These are phyloP conservation scores for Brachypalpus laphriformis DNA, from an alignment of 2,888 invertebrate genomes.

Conservation along the genomic window DNA sequence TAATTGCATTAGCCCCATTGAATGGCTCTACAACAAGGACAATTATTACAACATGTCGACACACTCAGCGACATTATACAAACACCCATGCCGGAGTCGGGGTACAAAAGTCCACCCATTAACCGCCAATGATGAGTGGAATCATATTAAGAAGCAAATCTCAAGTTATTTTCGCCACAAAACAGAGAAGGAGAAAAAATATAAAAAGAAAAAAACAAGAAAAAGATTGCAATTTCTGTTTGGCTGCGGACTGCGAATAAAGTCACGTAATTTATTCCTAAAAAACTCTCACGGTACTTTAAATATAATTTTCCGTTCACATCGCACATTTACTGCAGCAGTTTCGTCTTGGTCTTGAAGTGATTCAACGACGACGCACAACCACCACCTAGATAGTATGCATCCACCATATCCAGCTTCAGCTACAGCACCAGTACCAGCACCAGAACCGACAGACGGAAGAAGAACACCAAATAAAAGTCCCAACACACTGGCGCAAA, in stretches of 20 bases:
- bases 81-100: slow-evolving; percentile 28
- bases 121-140: slow-evolving; percentile 39
- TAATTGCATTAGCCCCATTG: slow-evolving; percentile 9
- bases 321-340: slow-evolving; percentile 81
- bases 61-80: slow-evolving; percentile 24
- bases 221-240: slow-evolving; percentile 71
- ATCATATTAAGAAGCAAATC: slow-evolving; percentile 57
- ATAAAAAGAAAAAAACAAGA: not conserved
- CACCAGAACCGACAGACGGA: slow-evolving; percentile 1
- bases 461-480: slow-evolving; percentile 58
- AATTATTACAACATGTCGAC: slow-evolving; percentile 22
- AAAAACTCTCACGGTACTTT: slow-evolving; percentile 75
- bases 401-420: not conserved
- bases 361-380: slow-evolving; percentile 48
- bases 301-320: slow-evolving; percentile 77
- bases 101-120: not conserved
- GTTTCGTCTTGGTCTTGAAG: slow-evolving; percentile 65
- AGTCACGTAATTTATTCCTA: slow-evolving; percentile 75
- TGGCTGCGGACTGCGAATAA: slow-evolving; percentile 69
- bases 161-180: slow-evolving; percentile 42
- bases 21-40: slow-evolving; percentile 9
- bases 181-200: slow-evolving; percentile 20
- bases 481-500: slow-evolving; percentile 63
- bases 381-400: slow-evolving; percentile 16
- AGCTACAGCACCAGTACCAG: not conserved